phyloP scores from a whole-genome alignment of 1,140 invertebrate genomes.

The Chymomyza costata region DNA sequence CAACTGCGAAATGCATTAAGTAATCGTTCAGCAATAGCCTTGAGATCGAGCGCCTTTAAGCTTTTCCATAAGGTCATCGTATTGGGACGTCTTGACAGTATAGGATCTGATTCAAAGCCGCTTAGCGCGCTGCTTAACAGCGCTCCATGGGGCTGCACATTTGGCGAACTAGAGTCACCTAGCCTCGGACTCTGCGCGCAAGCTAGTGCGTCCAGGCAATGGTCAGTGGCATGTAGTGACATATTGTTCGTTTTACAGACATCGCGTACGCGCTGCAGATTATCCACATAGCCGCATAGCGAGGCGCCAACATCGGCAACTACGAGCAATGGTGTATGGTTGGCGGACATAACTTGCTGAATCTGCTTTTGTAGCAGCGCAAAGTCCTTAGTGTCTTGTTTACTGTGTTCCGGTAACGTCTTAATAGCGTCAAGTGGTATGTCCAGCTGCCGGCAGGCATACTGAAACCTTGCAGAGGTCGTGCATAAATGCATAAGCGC shows the following conservation, averaged over 20 bases:
- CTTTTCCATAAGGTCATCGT: constrained; percentile 90
- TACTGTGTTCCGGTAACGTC: constrained; percentile 87
- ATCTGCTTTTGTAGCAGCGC: constrained; percentile 87
- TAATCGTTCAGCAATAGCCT: constrained; percentile 84
- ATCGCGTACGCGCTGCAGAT: constrained; percentile 83
- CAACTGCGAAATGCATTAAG: constrained; percentile 85
- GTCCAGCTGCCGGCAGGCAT: constrained; percentile 76
- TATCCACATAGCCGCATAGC: constrained; percentile 88
- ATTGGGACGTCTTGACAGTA: constrained; percentile 80
- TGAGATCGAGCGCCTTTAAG: constrained; percentile 85
- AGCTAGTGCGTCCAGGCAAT: constrained; percentile 84
- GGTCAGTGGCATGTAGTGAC: constrained; percentile 92
- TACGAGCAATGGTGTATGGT: constrained; percentile 86
- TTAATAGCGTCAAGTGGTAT: constrained; percentile 88
- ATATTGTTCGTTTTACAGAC: constrained; percentile 86
- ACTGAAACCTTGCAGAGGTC: constrained; percentile 65
- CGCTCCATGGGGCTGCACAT: constrained; percentile 78
- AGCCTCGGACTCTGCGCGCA: constrained; percentile 80
- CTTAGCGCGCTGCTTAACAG: constrained; percentile 83
- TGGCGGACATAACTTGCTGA: constrained; percentile 84
- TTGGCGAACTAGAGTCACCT: constrained; percentile 93
- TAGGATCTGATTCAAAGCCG: constrained; percentile 82
- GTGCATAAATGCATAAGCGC: constrained; percentile 72
- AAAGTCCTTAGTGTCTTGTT: constrained; percentile 87
- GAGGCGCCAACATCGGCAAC: constrained; percentile 89